Base-by-base conservation (phyloP, 1,140 invertebrate species). In the Lineus longissimus region DNA sequence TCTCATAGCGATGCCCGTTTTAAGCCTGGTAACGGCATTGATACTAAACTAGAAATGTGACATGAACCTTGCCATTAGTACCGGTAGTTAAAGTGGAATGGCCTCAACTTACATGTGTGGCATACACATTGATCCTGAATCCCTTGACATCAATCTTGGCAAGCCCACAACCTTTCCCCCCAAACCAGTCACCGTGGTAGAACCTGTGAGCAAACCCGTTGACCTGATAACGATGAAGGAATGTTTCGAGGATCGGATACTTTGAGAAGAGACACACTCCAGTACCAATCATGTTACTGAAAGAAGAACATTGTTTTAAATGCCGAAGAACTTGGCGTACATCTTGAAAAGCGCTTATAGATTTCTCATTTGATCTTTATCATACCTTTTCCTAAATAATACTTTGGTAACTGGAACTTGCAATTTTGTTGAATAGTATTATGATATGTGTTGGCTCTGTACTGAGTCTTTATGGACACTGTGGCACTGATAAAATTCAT, bases 131-230 rank as follows among this genome's bases (percentile, higher is more conserved):
- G 23, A 97, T 83, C 57, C 85, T 84, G 59, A 89, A 82, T 63
- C 89, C 87, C 22, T 86, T 82, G 62, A 87, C 79, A 19, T 87
- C 82, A 11, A 96, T 84, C 72, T 86, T 87, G 72, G 91, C 94
- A n/a, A 98, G 79, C 13, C 93, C 95, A 58, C 97, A 88, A 40
- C 94, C 94, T 86, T 98, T 98, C 7, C 95, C 95, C 58, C 93
- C 95, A 83, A 96, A 98, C 95, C 95, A 98, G 78, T 98, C 95
- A 1, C 93, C 95, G 82, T 97, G 95, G 55, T 94, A 91, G 67
- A 98, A 86, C 82, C 95, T 96, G 79, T 98, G 95, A 59, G 95
- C 89, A 76, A 97, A 97, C 2, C 95, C 95, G 85, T 98, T 98
- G n/a, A 98, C 82, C 31, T 92, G 86, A 89, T 92, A 98, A 63